phyloP scores from a whole-genome alignment of 2,113 vertebrate species.

The Candoia aspera region DNA sequence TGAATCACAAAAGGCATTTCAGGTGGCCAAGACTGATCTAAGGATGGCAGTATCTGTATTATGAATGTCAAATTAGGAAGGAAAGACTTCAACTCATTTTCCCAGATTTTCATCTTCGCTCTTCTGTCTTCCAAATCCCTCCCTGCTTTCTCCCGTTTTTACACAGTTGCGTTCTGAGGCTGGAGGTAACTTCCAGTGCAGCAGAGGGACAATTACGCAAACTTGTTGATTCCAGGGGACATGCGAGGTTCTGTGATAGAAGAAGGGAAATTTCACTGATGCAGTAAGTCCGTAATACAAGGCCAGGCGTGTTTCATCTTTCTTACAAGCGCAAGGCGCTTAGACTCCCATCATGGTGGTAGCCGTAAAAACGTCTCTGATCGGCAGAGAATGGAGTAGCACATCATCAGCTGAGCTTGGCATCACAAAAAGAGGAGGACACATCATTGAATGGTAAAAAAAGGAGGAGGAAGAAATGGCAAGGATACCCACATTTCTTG shows the following conservation, averaged over 20 bases:
- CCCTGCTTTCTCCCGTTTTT: neutral
- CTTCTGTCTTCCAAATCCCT: neutral
- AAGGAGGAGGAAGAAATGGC: neutral
- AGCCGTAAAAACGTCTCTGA: neutral
- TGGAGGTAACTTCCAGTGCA: neutral
- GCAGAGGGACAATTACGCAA: neutral
- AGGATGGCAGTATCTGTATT: neutral
- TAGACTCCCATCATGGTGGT: neutral
- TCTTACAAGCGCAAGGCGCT: neutral
- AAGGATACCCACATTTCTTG: neutral
- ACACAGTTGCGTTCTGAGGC: neutral
- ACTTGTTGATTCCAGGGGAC: neutral
- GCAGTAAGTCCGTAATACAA: neutral
- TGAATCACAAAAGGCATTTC: too few species aligned
- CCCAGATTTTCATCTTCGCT: neutral
- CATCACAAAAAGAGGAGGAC: neutral
- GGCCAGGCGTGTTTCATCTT: neutral
- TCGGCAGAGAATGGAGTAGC: neutral
- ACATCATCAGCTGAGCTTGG: neutral
- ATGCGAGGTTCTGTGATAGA: neutral
- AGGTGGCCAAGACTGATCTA: too few species aligned
- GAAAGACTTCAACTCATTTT: neutral
- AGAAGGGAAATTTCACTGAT: neutral
- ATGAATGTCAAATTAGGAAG: neutral
- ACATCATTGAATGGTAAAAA: neutral